phyloP scores from a whole-genome alignment of 2,113 vertebrate species.

The Podarcis raffonei region DNA sequence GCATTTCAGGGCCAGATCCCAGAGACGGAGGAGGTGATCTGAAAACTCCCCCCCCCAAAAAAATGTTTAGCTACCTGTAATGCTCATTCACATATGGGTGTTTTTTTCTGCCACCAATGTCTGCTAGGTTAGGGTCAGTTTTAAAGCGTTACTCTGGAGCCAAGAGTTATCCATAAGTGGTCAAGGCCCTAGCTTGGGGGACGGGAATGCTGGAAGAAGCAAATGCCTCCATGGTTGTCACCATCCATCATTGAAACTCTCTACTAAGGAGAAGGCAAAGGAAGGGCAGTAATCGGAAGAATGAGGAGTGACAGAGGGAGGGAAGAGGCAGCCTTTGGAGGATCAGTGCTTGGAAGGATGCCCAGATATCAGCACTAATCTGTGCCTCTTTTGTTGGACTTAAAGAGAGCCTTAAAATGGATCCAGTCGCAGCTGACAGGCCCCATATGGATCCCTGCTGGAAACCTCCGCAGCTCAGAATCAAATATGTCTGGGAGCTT shows the following conservation, averaged over 20 bases:
- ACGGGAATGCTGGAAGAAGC: conserved; percentile 6
- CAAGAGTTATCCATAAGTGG: conserved; percentile 32
- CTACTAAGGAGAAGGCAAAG: conserved; percentile 26
- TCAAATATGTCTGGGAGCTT: conserved; percentile 37
- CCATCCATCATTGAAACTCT: conserved; percentile 45
- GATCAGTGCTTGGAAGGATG: conserved; percentile 60
- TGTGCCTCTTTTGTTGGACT: conserved; percentile 69
- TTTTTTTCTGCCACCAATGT: conserved; percentile 7
- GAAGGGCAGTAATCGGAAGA: conserved; percentile 58
- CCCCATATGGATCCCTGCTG: conserved; percentile 64
- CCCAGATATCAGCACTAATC: conserved; percentile 72
- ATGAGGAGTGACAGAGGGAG: conserved; percentile 37
- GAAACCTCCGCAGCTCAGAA: conserved; percentile 45
- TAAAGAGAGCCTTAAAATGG: conserved; percentile 71
- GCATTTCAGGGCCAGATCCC: too few species aligned
- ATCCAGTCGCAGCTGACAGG: conserved; percentile 65
- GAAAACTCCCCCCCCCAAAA: too few species aligned
- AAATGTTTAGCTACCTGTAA: too few species aligned
- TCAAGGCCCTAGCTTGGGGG: conserved; percentile 2
- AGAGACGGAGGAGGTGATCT: too few species aligned
- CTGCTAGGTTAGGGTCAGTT: background rate
- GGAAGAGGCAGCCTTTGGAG: conserved; percentile 64
- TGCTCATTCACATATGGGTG: too few species aligned
- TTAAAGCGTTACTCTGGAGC: background rate
- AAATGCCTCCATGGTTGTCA: conserved; percentile 38